phyloP scores from a whole-genome alignment of 2,797 vertebrate genomes.

The Sebastes cheni region DNA sequence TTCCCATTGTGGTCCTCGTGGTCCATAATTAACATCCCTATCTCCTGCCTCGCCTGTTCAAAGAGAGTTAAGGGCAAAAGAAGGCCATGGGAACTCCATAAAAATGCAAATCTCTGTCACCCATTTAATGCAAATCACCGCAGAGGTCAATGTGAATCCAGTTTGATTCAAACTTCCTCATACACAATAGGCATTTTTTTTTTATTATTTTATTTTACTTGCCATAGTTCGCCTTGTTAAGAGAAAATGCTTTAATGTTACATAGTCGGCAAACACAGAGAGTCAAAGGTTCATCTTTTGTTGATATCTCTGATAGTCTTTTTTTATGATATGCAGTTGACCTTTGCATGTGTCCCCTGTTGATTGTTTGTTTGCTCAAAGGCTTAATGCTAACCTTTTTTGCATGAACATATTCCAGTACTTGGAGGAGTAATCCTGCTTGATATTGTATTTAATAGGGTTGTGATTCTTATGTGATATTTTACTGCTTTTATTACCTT shows the following conservation, averaged over 20 bases:
- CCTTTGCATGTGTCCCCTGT: not conserved
- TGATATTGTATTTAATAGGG: not conserved
- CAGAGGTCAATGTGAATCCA: constrained; percentile 48
- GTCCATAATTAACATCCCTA: constrained; percentile 77
- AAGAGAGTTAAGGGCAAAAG: constrained; percentile 67
- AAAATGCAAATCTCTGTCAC: constrained; percentile 79
- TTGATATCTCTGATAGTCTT: not conserved
- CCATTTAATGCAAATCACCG: constrained; percentile 71
- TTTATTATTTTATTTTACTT: not conserved
- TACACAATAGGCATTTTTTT: not conserved
- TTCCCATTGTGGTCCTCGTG: constrained; percentile 67
- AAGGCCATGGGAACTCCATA: constrained; percentile 72
- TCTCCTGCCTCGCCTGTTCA: constrained; percentile 64
- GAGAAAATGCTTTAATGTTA: not conserved
- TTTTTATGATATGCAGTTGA: not conserved
- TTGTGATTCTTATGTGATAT: not conserved
- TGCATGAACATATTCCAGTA: not conserved
- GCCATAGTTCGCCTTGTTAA: not conserved
- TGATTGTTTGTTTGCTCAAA: not conserved
- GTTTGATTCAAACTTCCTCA: constrained; percentile 39
- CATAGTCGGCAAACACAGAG: not conserved
- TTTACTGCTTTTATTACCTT: too few relatives aligned
- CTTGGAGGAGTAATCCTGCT: not conserved
- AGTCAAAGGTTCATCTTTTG: not conserved
- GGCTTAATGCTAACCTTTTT: not conserved